Percentiles rank a stretch among this genome's conserved stretches.
Evolutionary conservation across 2,888 invertebrate genomes (phyloP).

Genomic region (Dusona sp.): DNA sequence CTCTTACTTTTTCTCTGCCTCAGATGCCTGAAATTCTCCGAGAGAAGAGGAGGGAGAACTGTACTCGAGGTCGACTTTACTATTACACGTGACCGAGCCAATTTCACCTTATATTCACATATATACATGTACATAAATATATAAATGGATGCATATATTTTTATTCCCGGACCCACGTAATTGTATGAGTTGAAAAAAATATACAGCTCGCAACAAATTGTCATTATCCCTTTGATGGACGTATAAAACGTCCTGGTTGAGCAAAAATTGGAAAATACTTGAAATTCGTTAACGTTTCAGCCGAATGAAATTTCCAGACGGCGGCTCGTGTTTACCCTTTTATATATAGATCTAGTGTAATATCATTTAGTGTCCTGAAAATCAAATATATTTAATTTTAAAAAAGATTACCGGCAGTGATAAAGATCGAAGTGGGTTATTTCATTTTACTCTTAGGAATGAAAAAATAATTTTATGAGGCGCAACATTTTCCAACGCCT

Average conservation of each 20-base stretch:
- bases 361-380: not conserved
- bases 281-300: not conserved
- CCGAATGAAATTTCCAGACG: not conserved
- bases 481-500: constrained; percentile 15
- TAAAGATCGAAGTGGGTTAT: not conserved
- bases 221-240: constrained; percentile 6
- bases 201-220: constrained; percentile 32
- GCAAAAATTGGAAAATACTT: not conserved
- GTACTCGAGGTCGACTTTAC: constrained; percentile 65
- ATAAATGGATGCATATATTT: constrained; percentile 31
- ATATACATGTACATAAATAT: not conserved
- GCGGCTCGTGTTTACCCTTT: no score
- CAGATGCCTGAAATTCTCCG: constrained; percentile 52
- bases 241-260: not conserved
- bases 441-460: constrained; percentile 10
- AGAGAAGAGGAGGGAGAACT: constrained; percentile 44
- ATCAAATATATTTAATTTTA: constrained; percentile 10
- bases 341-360: no score
- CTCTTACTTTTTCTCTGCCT: constrained; percentile 19
- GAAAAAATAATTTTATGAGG: not conserved
- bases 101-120: constrained; percentile 56
- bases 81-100: constrained; percentile 69
- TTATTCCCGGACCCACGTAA: constrained; percentile 46
- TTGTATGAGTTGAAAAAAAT: constrained; percentile 50
- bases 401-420: not conserved